Base-by-base conservation (phyloP, 2,888 invertebrate species). In the Mythimna ferrago region DNA sequence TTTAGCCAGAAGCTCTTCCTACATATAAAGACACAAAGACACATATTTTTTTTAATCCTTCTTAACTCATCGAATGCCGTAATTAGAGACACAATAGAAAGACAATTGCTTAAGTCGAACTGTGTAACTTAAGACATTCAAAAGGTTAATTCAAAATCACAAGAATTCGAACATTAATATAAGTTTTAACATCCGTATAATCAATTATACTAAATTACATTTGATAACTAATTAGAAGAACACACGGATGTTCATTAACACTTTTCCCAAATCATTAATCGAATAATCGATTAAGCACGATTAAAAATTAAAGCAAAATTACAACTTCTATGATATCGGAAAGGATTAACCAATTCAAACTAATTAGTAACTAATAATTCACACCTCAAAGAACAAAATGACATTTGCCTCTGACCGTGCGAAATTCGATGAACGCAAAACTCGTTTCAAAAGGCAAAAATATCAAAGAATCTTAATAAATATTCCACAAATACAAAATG, bases 291-390 rank as follows among this genome's bases (percentile, higher is more conserved):
- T 79, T 48, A 51, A 26, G 1, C 57, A 2, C 35, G 32, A 74
- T 68, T 62, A 60, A 56, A 83, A 80, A 72, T 56, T 6, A 48
- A 41, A 72, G 10, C 53, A 32, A 63, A 19, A 26, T n/a, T 54
- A 16, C 9, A 53, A 32, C 41, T 38, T 64, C 19, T 41, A 48
- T 41, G 11, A 44, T 44, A 57, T 21, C 11, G 26, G 10, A 53
- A 21, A 73, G 6, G 41, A 74, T 58, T 81, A 81, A 77, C 71
- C 48, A 76, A 84, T 81, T 81, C 21, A 51, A 56, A 68, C 76
- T 75, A 86, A 86, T 86, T 85, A 76, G 75, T 66, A 38, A 21
- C 61, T 58, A 76, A 85, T 84, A 78, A 78, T 75, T 86, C 74
- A 80, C 84, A 85, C 73, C 26, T 66, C 57, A 58, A 16, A 68